Percentiles rank a stretch among this genome's conserved stretches.
Conservation (phyloP, 2,797 vertebrate species). For the Coregonus suidteri region DNA sequence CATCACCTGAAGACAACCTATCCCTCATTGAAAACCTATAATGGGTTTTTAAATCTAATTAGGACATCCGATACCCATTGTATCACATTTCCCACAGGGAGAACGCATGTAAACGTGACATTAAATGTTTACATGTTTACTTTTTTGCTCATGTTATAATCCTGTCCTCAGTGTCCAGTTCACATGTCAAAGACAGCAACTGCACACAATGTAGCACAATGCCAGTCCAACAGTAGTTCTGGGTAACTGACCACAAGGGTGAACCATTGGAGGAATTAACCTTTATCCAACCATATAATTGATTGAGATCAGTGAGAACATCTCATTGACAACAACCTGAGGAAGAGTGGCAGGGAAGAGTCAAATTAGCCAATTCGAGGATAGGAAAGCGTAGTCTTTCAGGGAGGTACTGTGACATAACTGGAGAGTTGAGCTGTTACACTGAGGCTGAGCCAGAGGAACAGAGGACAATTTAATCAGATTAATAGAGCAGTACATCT, state of each 20-base stretch:
- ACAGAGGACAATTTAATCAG: not conserved
- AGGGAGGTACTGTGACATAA: not conserved
- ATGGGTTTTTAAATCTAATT: constrained; percentile 80
- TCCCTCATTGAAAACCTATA: constrained; percentile 66
- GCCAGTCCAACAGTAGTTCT: not conserved
- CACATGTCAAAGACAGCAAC: not conserved
- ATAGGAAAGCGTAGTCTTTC: not conserved
- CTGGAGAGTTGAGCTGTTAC: not conserved
- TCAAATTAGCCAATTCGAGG: too few relatives aligned
- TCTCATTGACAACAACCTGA: too few relatives aligned
- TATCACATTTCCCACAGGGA: constrained; percentile 68
- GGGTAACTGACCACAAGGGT: not conserved
- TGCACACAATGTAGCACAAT: not conserved
- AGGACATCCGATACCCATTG: constrained; percentile 69
- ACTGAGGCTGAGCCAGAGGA: not conserved
- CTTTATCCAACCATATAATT: too few relatives aligned
- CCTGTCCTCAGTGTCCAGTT: not conserved
- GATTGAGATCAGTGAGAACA: too few relatives aligned
- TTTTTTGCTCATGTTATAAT: constrained; percentile 6
- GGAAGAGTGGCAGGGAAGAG: too few relatives aligned
- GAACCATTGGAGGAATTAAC: not conserved
- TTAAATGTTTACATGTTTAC: constrained; percentile 41
- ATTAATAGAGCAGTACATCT: constrained; percentile 1
- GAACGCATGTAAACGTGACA: constrained; percentile 50
- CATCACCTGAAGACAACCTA: constrained; percentile 75